Evolutionary conservation across 2,888 invertebrate species (phyloP).

Genomic region (Drosophila niveifrons): DNA sequence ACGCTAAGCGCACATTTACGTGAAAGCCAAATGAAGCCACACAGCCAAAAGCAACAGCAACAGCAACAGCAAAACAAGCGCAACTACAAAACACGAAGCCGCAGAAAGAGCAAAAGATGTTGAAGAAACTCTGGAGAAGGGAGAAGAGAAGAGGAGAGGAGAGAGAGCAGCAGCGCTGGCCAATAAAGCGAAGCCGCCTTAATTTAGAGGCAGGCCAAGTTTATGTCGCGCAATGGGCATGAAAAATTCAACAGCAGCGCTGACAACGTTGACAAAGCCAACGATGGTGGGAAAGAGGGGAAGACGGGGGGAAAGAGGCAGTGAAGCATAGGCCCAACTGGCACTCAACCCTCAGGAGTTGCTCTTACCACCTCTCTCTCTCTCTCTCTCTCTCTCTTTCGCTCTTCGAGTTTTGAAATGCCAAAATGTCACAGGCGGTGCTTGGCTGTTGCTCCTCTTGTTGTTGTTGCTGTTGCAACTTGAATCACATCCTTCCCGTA

Average conservation of each 20-base stretch:
- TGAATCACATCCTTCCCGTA: constrained; percentile 84
- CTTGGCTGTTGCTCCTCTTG: constrained; percentile 32
- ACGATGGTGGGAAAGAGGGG: not conserved
- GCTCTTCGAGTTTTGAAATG: constrained; percentile 35
- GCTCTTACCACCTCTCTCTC: no score
- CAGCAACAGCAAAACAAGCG: constrained; percentile 29
- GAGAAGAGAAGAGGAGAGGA: constrained; percentile 28
- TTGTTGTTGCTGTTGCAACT: constrained; percentile 71
- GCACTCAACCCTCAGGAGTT: constrained; percentile 20
- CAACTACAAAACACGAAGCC: constrained; percentile 55
- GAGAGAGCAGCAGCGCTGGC: constrained; percentile 51
- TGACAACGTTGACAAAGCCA: constrained; percentile 61
- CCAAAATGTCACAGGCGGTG: constrained; percentile 63
- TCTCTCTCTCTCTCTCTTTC: no score
- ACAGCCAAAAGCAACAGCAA: constrained; percentile 17
- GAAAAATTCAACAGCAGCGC: constrained; percentile 74
- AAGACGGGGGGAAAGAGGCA: not conserved
- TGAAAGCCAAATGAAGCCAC: constrained; percentile 79
- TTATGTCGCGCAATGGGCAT: constrained; percentile 75
- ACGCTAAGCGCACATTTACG: constrained; percentile 79
- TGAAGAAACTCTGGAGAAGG: not conserved
- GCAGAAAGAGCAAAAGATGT: no score
- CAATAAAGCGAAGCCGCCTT: constrained; percentile 72
- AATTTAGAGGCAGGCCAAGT: constrained; percentile 72
- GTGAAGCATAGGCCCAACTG: constrained; percentile 3